Conservation (phyloP, 2,888 invertebrate genomes). For the Meliscaeva auricollis region DNA sequence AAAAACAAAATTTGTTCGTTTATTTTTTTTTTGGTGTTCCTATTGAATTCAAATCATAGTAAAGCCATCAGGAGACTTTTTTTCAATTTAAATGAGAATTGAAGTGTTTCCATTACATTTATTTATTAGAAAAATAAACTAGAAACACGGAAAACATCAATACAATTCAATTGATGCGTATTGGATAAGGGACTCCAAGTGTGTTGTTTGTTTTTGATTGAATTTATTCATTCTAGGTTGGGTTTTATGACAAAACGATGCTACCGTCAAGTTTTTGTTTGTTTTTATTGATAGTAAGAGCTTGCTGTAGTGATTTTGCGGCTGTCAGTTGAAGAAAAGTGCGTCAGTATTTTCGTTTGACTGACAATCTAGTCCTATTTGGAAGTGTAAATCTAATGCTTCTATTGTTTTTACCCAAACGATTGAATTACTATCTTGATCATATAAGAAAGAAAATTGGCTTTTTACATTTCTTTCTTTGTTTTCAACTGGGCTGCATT, state of each 20-base stretch:
- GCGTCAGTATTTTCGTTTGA: no score
- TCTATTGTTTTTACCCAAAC: no score
- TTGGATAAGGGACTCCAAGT: not conserved
- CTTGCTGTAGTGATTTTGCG: no score
- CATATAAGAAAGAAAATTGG: no score
- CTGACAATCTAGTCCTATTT: no score
- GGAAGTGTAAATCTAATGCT: no score
- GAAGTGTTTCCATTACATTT: conserved; percentile 21
- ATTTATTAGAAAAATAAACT: not conserved
- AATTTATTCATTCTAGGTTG: not conserved
- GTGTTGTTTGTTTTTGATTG: not conserved
- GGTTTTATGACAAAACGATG: not conserved
- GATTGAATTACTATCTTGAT: no score
- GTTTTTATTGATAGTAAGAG: no score
- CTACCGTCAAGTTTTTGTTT: no score
- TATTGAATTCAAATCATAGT: conserved; percentile 1
- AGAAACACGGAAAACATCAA: not conserved
- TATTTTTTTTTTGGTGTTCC: not conserved
- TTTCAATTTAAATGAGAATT: conserved; percentile 13
- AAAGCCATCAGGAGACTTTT: conserved; percentile 3
- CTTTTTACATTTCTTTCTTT: no score
- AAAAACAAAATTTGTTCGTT: not conserved
- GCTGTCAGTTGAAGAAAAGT: no score
- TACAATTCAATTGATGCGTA: not conserved
- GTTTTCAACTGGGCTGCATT: no score